These are phyloP conservation scores for Strigops habroptila DNA, from an alignment of 2,113 vertebrate species.

Conservation along the genomic window DNA sequence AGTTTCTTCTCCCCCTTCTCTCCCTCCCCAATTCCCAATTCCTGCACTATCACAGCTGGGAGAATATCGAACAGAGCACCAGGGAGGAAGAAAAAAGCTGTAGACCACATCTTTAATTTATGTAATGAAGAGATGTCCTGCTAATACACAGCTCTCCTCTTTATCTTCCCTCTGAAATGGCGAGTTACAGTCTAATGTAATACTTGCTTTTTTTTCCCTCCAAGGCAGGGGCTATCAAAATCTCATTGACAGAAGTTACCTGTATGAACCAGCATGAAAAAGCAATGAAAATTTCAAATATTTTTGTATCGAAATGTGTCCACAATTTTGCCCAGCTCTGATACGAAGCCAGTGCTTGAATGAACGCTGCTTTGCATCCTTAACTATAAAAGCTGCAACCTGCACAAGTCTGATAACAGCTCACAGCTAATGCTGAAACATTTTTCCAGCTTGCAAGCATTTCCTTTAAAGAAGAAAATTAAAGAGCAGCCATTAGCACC, in stretches of 20 bases:
- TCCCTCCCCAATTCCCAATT: not conserved
- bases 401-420: slow-evolving; percentile 50
- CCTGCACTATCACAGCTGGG: not conserved
- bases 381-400: slow-evolving; percentile 31
- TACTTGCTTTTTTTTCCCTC: not conserved
- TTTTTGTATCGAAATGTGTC: slow-evolving; percentile 5
- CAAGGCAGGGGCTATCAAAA: not conserved
- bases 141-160: not conserved
- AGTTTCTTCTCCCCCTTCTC: not conserved
- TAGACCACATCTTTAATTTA: not conserved
- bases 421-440: not conserved
- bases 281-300: not conserved
- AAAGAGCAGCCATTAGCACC: not conserved
- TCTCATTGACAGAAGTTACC: not conserved
- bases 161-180: not conserved
- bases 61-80: not conserved
- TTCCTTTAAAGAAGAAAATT: slow-evolving; percentile 13
- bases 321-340: not conserved
- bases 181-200: not conserved
- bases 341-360: not conserved
- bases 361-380: slow-evolving; percentile 11
- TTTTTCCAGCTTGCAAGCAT: slow-evolving; percentile 9
- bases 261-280: not conserved
- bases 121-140: not conserved
- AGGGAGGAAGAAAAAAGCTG: not conserved